phyloP scores from a whole-genome alignment of 2,797 vertebrate genomes.

The Craterocephalus amniculus region DNA sequence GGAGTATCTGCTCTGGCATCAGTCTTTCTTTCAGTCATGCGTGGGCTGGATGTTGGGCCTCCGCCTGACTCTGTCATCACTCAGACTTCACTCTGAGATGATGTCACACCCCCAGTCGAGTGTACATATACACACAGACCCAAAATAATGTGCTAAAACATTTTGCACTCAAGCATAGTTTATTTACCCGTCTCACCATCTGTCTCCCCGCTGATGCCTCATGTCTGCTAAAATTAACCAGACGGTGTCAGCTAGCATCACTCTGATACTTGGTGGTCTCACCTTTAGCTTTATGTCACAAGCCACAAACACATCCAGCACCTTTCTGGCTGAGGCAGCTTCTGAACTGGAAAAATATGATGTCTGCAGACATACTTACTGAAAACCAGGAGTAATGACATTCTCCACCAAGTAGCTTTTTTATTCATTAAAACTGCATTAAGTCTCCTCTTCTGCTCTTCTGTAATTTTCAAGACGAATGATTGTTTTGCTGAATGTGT shows the following conservation, averaged over 20 bases:
- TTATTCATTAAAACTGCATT: too few species aligned
- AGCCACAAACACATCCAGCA: constrained; percentile 26
- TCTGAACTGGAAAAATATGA: constrained; percentile 23
- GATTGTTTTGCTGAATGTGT: too few species aligned
- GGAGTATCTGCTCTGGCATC: neutral
- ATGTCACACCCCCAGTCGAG: constrained; percentile 59
- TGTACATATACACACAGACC: constrained; percentile 30
- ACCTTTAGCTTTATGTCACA: constrained; percentile 35
- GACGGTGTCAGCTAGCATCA: constrained; percentile 53
- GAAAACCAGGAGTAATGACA: too few species aligned
- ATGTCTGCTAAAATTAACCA: constrained; percentile 64
- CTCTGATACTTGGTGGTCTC: constrained; percentile 38
- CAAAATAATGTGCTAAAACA: constrained; percentile 70
- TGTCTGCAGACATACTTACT: constrained; percentile 20
- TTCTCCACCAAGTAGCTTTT: too few species aligned
- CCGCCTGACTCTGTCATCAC: constrained; percentile 57
- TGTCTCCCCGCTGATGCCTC: constrained; percentile 57
- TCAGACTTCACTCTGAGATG: constrained; percentile 37
- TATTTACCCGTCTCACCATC: constrained; percentile 53
- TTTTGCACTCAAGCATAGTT: constrained; percentile 62
- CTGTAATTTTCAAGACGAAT: too few species aligned
- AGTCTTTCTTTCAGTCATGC: neutral
- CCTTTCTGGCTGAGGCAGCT: constrained; percentile 29
- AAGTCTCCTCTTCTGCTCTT: too few species aligned
- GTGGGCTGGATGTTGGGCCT: constrained; percentile 24